Conservation (phyloP, 2,113 vertebrate species). For the Dermatemys mawii region DNA sequence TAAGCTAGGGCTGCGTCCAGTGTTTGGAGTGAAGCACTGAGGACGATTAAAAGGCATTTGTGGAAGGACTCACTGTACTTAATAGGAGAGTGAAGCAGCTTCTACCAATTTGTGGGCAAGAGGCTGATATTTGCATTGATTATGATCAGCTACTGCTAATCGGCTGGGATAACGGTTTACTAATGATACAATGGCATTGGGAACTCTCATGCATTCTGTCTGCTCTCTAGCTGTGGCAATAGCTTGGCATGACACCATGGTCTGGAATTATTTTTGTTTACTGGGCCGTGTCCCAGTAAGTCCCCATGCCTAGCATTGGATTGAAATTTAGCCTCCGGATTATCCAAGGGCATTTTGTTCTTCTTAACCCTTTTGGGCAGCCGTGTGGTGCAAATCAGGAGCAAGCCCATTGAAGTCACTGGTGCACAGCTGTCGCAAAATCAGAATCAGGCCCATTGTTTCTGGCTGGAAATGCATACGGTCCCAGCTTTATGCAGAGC, state of each 20-base stretch:
- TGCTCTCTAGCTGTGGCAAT: constrained; percentile 44
- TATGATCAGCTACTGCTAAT: constrained; percentile 52
- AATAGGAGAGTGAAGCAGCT: constrained; percentile 25
- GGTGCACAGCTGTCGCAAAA: neutral
- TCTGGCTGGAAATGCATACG: neutral
- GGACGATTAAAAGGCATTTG: constrained; percentile 32
- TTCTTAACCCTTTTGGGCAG: neutral
- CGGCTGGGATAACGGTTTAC: neutral
- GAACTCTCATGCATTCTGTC: neutral
- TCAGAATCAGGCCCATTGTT: neutral
- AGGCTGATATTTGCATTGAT: constrained; percentile 51
- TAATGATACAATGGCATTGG: constrained; percentile 40
- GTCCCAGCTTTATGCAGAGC: neutral
- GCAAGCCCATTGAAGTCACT: neutral
- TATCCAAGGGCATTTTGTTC: neutral
- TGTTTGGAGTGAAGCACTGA: constrained; percentile 22
- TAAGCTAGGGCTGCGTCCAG: neutral
- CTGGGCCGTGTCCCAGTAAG: neutral
- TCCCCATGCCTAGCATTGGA: neutral
- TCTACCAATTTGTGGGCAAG: constrained; percentile 33
- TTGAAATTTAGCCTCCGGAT: neutral
- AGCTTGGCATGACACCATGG: constrained; percentile 29
- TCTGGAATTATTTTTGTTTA: constrained; percentile 25
- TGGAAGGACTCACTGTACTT: constrained; percentile 48
- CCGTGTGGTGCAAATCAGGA: neutral